Evolutionary conservation across 2,888 invertebrate genomes (phyloP).

Genomic region (Cerastis leucographa): DNA sequence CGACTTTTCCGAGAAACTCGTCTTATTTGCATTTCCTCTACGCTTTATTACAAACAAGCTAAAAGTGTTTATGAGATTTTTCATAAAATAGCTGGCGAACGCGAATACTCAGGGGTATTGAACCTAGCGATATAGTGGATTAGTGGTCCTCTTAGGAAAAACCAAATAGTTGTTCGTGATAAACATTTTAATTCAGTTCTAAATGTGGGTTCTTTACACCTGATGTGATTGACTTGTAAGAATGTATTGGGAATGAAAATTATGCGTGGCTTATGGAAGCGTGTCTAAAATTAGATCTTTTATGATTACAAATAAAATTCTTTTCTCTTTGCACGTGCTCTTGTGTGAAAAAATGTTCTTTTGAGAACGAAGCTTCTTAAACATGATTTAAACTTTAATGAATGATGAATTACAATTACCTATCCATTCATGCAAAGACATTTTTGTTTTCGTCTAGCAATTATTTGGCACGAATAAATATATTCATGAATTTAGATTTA

Average conservation of each 20-base stretch:
- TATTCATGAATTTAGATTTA: slow-evolving; percentile 33
- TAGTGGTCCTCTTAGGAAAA: slow-evolving; percentile 72
- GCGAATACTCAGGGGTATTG: slow-evolving; percentile 65
- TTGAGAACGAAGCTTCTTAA: slow-evolving; percentile 10
- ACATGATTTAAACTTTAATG: not conserved
- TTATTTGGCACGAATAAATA: slow-evolving; percentile 47
- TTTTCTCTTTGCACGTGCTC: slow-evolving; percentile 3
- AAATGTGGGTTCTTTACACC: slow-evolving; percentile 66
- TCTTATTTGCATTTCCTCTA: slow-evolving; percentile 45
- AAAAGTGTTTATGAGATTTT: slow-evolving; percentile 58
- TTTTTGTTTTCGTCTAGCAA: slow-evolving; percentile 5
- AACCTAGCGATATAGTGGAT: slow-evolving; percentile 64
- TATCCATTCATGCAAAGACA: slow-evolving; percentile 3
- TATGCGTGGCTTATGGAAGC: slow-evolving; percentile 15
- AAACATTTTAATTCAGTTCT: slow-evolving; percentile 73
- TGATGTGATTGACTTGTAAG: slow-evolving; percentile 42
- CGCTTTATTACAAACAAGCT: slow-evolving; percentile 51
- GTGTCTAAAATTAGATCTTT: slow-evolving; percentile 35
- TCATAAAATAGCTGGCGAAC: slow-evolving; percentile 40
- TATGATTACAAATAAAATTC: slow-evolving; percentile 8
- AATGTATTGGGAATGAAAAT: slow-evolving; percentile 42
- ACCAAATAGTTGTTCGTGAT: slow-evolving; percentile 76
- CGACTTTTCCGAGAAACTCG: slow-evolving; percentile 42
- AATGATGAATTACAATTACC: not conserved
- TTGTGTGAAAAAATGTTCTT: slow-evolving; percentile 16